A percentile compares a stretch with the other conserved stretches of the same genome.
phyloP scores from a whole-genome alignment of 2,797 vertebrate species.

The Sebastiscus tertius region DNA sequence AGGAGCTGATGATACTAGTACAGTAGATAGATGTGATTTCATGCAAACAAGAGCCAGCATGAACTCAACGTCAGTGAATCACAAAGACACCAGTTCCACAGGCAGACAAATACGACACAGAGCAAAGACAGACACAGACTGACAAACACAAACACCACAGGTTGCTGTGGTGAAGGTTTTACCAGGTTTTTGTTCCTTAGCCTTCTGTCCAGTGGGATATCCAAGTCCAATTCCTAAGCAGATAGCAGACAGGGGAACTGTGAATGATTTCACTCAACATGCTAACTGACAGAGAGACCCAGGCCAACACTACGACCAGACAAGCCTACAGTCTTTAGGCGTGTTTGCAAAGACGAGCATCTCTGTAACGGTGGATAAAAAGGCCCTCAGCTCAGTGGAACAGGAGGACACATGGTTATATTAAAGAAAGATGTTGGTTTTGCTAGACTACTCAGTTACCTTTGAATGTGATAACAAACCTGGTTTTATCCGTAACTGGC shows the following conservation, averaged over 20 bases:
- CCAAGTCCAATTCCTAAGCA: slow-evolving; percentile 14
- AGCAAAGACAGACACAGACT: neutral
- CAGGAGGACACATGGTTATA: neutral
- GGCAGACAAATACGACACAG: neutral
- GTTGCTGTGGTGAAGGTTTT: slow-evolving; percentile 27
- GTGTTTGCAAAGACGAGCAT: neutral
- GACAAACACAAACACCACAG: slow-evolving; percentile 7
- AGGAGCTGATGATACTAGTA: neutral
- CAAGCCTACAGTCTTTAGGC: neutral
- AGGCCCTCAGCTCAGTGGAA: neutral
- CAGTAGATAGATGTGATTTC: neutral
- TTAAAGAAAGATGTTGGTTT: neutral
- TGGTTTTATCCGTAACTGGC: neutral
- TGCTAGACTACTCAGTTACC: neutral
- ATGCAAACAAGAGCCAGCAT: slow-evolving; percentile 18
- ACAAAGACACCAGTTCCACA: neutral
- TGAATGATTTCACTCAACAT: neutral
- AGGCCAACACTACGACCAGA: neutral
- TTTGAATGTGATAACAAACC: neutral
- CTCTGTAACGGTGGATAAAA: neutral
- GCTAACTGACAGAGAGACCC: neutral
- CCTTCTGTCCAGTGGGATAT: slow-evolving; percentile 15
- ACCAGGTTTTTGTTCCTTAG: slow-evolving; percentile 53
- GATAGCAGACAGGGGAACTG: slow-evolving; percentile 8
- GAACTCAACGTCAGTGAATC: slow-evolving; percentile 6